These are phyloP conservation scores for Lucilia sericata DNA, from an alignment of 1,140 invertebrate genomes.

Conservation along the genomic window DNA sequence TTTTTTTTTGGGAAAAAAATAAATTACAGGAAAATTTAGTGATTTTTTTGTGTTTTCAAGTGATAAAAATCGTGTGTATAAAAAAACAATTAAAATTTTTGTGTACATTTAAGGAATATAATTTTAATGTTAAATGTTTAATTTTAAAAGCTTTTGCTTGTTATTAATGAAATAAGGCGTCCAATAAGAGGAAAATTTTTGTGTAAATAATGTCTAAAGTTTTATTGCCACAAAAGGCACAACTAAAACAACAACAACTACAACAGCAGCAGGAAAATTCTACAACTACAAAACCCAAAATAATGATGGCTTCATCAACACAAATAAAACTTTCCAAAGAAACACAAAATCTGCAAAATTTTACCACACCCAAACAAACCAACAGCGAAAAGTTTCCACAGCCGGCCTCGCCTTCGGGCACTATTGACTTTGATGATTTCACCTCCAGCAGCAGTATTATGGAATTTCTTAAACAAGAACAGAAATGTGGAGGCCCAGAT, in stretches of 20 bases:
- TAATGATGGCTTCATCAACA: conserved; percentile 26
- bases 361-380: conserved; percentile 35
- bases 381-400: background rate
- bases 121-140: background rate
- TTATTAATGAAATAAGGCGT: background rate
- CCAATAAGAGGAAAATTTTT: background rate
- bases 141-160: background rate
- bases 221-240: conserved; percentile 43
- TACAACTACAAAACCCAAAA: background rate
- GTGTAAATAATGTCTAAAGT: conserved; percentile 47
- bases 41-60: background rate
- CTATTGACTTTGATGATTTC: conserved; percentile 54
- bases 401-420: conserved; percentile 7
- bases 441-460: conserved; percentile 62
- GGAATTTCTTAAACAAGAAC: conserved; percentile 64
- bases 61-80: background rate
- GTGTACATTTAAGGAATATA: background rate
- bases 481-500: conserved; percentile 52
- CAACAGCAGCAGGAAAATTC: background rate
- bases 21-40: background rate
- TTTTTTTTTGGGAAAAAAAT: background rate
- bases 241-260: conserved; percentile 29
- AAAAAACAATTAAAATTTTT: background rate
- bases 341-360: conserved; percentile 22
- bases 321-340: conserved; percentile 35